Percentiles rank a stretch among this genome's conserved stretches.
Conservation (phyloP, 2,888 invertebrate species). For the Leptothorax acervorum region DNA sequence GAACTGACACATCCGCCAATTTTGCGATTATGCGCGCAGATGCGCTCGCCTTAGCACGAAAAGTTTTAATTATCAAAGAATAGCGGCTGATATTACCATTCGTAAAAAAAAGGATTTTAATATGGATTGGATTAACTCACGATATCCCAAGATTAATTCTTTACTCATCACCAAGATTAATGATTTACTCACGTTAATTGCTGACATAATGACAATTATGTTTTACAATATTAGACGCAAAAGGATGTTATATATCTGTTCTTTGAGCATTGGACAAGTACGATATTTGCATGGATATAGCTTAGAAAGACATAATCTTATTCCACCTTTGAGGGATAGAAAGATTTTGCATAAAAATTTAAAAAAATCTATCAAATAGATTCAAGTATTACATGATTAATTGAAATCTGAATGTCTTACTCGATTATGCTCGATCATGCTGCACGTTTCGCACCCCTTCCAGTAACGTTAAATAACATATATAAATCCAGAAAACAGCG, state of each 20-base stretch:
- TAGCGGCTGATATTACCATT: background rate
- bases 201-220: background rate
- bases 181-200: background rate
- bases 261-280: background rate
- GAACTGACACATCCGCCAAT: constrained; percentile 62
- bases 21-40: constrained; percentile 50
- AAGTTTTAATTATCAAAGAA: constrained; percentile 39
- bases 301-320: background rate
- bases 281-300: background rate
- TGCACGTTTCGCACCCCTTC: constrained; percentile 8
- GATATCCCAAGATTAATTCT: background rate
- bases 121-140: constrained; percentile 8
- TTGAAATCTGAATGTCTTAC: background rate
- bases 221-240: background rate
- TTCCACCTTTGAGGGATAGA: background rate
- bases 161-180: background rate
- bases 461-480: constrained; percentile 10
- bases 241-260: background rate
- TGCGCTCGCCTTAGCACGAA: background rate
- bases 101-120: background rate
- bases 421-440: background rate
- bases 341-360: background rate
- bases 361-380: background rate
- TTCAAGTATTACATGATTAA: background rate
- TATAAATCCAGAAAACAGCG: constrained; percentile 10